A percentile compares a stretch with the other conserved stretches of the same genome.
These are phyloP conservation scores for Torymus tubicola DNA, from an alignment of 2,888 invertebrate species.

Conservation along the genomic window DNA sequence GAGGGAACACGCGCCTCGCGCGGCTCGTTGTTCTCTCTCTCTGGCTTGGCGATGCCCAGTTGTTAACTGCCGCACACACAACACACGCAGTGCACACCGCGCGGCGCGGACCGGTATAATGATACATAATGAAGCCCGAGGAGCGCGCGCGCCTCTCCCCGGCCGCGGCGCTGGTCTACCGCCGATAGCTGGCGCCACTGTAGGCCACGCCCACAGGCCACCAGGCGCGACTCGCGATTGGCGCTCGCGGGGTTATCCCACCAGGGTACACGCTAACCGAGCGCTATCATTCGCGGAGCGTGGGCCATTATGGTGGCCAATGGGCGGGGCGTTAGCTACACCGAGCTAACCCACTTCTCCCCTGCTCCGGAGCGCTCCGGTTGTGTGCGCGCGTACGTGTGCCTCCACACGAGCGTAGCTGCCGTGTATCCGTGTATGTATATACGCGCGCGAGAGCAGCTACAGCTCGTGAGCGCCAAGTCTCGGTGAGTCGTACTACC, in stretches of 20 bases:
- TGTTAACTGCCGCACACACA: conserved; percentile 35
- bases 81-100: conserved; percentile 72
- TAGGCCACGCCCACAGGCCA: conserved; percentile 64
- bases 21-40: conserved; percentile 62
- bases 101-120: conserved; percentile 77
- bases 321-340: conserved; percentile 57
- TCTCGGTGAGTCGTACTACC: neutral
- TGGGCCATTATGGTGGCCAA: conserved; percentile 73
- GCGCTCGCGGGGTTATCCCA: conserved; percentile 61
- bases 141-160: conserved; percentile 69
- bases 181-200: conserved; percentile 63
- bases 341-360: conserved; percentile 49
- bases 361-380: neutral
- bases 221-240: conserved; percentile 62
- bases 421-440: neutral
- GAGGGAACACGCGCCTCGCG: conserved; percentile 64
- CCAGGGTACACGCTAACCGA: conserved; percentile 60
- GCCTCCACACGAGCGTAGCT: neutral
- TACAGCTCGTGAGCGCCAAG: neutral
- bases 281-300: conserved; percentile 63
- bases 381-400: neutral
- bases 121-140: conserved; percentile 76
- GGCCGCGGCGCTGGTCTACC: conserved; percentile 64
- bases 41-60: conserved; percentile 16
- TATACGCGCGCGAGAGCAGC: neutral